Conservation (phyloP, 2,888 invertebrate species). For the Lamproptera curius region DNA sequence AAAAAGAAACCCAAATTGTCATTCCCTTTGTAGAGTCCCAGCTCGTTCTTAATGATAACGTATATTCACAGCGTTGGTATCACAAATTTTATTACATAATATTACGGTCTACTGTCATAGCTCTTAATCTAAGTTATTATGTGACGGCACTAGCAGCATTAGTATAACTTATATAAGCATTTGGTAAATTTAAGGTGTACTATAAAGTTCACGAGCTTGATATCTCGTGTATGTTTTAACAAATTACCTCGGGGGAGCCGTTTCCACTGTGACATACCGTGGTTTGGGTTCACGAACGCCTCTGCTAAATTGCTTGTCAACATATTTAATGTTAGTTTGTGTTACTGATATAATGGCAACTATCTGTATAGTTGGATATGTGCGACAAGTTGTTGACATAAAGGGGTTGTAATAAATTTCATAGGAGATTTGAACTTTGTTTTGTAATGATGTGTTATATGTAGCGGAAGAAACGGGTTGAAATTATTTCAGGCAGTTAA, state of each 20-base stretch:
- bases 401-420: neutral
- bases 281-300: conserved; percentile 41
- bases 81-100: too few relatives aligned
- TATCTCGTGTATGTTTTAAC: conserved; percentile 13
- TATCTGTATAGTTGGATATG: conserved; percentile 8
- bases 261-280: conserved; percentile 37
- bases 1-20: neutral
- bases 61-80: too few relatives aligned
- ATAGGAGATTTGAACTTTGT: too few relatives aligned
- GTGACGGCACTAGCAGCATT: too few relatives aligned
- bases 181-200: conserved; percentile 9
- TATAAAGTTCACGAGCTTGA: conserved; percentile 5
- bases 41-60: too few relatives aligned
- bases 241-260: conserved; percentile 17
- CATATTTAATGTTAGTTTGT: conserved; percentile 54
- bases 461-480: too few relatives aligned
- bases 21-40: too few relatives aligned
- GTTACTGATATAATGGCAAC: conserved; percentile 25
- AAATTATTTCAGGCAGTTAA: too few relatives aligned
- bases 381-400: neutral
- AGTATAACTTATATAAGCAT: neutral
- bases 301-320: conserved; percentile 62
- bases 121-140: too few relatives aligned
- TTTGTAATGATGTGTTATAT: too few relatives aligned
- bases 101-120: too few relatives aligned